These are phyloP conservation scores for Corbicula japonica DNA, from an alignment of 2,888 invertebrate genomes.

Conservation along the genomic window DNA sequence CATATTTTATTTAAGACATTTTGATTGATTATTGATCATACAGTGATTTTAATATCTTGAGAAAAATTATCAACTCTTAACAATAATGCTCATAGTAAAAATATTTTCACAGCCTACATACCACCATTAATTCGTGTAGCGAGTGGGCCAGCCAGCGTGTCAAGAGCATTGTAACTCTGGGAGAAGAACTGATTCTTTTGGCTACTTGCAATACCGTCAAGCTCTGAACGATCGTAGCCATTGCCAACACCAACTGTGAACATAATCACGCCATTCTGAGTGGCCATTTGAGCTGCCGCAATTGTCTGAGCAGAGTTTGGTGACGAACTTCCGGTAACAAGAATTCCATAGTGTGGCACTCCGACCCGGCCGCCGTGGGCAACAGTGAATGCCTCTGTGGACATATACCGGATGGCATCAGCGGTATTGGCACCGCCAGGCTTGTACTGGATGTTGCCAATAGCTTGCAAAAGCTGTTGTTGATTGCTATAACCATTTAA, in stretches of 20 bases:
- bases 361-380: conserved; percentile 70
- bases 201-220: conserved; percentile 67
- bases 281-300: conserved; percentile 69
- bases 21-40: too few species aligned
- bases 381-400: conserved; percentile 63
- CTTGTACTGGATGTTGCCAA: conserved; percentile 67
- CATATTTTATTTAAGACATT: too few species aligned
- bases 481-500: conserved; percentile 68
- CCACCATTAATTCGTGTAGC: conserved; percentile 66
- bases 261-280: conserved; percentile 70
- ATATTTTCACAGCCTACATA: conserved; percentile 7
- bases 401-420: conserved; percentile 70
- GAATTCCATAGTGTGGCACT: conserved; percentile 74
- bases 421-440: conserved; percentile 70
- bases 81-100: background rate
- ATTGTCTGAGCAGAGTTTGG: conserved; percentile 53
- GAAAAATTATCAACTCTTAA: too few species aligned
- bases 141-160: conserved; percentile 68
- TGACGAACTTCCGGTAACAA: conserved; percentile 73
- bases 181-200: conserved; percentile 66
- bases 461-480: conserved; percentile 59
- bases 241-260: conserved; percentile 79
- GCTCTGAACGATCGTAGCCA: conserved; percentile 64
- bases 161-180: conserved; percentile 68
- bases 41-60: too few species aligned